Evolutionary conservation across 2,888 invertebrate genomes (phyloP), one percentile per base, ranked within the genome.

Genomic region (Periphyllus acericola): DNA sequence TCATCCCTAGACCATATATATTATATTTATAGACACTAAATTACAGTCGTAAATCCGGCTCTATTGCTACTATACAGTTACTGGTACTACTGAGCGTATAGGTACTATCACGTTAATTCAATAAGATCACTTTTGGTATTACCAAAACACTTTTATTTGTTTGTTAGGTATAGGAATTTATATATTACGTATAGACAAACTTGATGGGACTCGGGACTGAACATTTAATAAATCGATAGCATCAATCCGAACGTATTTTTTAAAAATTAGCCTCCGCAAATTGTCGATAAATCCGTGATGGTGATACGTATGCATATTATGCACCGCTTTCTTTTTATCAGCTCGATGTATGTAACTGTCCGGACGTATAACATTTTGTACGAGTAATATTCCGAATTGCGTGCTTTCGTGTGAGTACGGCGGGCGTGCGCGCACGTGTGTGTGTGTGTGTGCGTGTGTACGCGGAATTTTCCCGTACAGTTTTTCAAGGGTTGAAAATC

Each of bases 401-500:
- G 14, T 52, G 17, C 52, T 17, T 52, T 52, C 2, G 60, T 25
- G 55, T 55, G 55, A 21, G 21, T 55, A 21, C 55, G 17, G 5
- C 6, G 55, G 3, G 21, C 21, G 21, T 55, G 4, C 25, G 60
- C 6, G 21, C 6, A 6, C 60, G 32, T 32, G 78, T 21, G 32
- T 4, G 52, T 32, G 52, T 19, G 29, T 52, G 76, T 32, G 52
- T 9, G 40, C 9, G 19, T 21, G 52, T 76, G 32, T 55, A 55
- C 32, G 52, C 32, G 32, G 78, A 55, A 32, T 78, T 52, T 55
- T 21, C 21, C 3, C 25, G 60, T 60, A 25, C 21, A 60, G 9
- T 71, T 82, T 82, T 82, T 82, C 82, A 72, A 82, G 71, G 52
- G 82, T 82, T 34, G 32, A 32, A 82, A 82, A 82, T 82, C 82